These are phyloP conservation scores for Dolichallabes microphthalmus DNA, from an alignment of 2,113 vertebrate species.

Conservation along the genomic window DNA sequence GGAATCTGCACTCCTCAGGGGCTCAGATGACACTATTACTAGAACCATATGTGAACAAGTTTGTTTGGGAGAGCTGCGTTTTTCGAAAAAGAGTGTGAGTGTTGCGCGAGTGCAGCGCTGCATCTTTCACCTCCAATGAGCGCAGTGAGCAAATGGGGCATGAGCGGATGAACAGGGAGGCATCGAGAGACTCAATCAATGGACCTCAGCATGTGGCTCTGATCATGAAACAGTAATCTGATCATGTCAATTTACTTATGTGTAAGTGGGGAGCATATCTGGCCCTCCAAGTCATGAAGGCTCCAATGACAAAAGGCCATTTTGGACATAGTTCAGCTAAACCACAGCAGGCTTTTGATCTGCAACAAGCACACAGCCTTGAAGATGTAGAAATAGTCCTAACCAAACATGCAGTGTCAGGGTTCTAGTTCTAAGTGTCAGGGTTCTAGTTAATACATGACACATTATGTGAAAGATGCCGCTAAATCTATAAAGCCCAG, in stretches of 20 bases:
- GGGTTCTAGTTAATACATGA: neutral
- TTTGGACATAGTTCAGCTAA: constrained; percentile 31
- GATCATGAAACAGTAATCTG: constrained; percentile 55
- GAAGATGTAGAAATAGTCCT: constrained; percentile 3
- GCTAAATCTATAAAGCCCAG: neutral
- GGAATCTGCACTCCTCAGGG: constrained; percentile 59
- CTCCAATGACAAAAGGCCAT: constrained; percentile 37
- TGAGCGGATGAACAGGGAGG: constrained; percentile 53
- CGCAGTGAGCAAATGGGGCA: constrained; percentile 44
- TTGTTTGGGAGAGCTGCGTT: constrained; percentile 40
- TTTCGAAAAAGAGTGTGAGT: neutral
- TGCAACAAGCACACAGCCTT: neutral
- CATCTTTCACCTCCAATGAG: constrained; percentile 46
- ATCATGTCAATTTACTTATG: constrained; percentile 59
- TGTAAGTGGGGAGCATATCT: constrained; percentile 50
- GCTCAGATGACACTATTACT: constrained; percentile 69
- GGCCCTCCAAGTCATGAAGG: constrained; percentile 40
- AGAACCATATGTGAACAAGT: constrained; percentile 56
- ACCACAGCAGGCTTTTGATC: constrained; percentile 27
- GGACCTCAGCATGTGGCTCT: constrained; percentile 56
- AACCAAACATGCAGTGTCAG: neutral
- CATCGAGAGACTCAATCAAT: constrained; percentile 55
- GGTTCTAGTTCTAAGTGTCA: too few species aligned
- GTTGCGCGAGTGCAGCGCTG: constrained; percentile 10
- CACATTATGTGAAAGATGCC: neutral